Evolutionary conservation across 2,113 vertebrate genomes (phyloP).

Genomic region (Trogon melanurus): DNA sequence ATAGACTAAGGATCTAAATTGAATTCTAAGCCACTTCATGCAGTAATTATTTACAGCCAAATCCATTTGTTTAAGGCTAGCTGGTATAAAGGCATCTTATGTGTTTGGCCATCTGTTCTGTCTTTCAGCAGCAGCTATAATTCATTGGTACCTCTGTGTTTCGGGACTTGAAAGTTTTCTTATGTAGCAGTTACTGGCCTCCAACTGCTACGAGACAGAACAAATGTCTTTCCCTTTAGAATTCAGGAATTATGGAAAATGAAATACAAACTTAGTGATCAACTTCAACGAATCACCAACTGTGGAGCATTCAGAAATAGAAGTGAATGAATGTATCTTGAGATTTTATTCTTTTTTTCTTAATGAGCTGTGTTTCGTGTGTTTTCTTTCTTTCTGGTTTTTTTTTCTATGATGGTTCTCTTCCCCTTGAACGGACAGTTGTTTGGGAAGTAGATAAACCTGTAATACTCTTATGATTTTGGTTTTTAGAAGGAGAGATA

Average conservation of each 20-base stretch:
- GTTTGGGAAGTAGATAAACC: neutral
- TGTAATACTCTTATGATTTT: neutral
- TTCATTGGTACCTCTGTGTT: neutral
- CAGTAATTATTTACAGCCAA: constrained; percentile 61
- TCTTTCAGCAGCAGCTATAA: neutral
- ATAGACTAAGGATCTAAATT: constrained; percentile 47
- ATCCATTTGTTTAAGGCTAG: constrained; percentile 32
- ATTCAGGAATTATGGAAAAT: neutral
- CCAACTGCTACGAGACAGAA: neutral
- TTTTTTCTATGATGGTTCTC: neutral
- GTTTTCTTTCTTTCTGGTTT: neutral
- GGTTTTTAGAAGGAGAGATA: neutral
- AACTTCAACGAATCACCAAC: neutral
- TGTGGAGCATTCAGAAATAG: neutral
- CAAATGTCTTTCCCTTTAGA: neutral
- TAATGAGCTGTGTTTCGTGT: neutral
- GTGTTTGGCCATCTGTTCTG: constrained; percentile 34
- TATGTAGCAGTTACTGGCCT: neutral
- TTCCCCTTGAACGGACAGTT: neutral
- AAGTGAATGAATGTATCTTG: neutral
- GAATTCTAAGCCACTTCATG: neutral
- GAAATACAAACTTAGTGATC: neutral
- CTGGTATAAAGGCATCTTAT: constrained; percentile 3
- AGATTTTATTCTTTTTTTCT: neutral
- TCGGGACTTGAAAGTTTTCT: neutral